Conservation (phyloP, 2,888 invertebrate genomes). For the Alsophila aescularia region DNA sequence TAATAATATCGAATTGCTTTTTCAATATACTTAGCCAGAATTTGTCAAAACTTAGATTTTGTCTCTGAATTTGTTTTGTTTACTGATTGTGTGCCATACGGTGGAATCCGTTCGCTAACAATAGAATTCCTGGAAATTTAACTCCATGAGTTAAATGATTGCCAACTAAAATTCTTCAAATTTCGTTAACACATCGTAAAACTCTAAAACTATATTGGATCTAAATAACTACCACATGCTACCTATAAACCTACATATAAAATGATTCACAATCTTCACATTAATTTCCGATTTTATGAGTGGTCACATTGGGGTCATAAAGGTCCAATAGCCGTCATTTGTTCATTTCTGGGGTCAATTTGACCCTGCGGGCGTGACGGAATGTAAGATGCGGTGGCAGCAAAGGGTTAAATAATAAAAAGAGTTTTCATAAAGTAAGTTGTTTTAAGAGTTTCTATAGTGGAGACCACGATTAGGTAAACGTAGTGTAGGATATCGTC, state of each 20-base stretch:
- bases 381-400: conserved; percentile 15
- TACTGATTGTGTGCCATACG: no score
- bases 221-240: neutral
- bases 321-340: conserved; percentile 9
- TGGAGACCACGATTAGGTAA: no score
- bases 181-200: neutral
- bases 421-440: no score
- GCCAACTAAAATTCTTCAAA: neutral
- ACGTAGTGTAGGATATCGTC: no score
- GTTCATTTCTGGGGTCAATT: conserved; percentile 30
- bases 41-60: no score
- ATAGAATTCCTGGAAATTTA: no score
- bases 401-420: conserved; percentile 27
- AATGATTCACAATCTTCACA: neutral
- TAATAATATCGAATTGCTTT: no score
- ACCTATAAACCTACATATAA: conserved; percentile 7
- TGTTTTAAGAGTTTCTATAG: no score
- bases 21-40: no score
- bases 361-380: conserved; percentile 42
- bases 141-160: no score
- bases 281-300: conserved; percentile 7
- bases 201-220: neutral
- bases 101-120: no score
- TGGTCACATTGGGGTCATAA: conserved; percentile 1
- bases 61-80: no score